Evolutionary conservation across 2,888 invertebrate genomes (phyloP).

Genomic region (Drosophila flavopinicola): DNA sequence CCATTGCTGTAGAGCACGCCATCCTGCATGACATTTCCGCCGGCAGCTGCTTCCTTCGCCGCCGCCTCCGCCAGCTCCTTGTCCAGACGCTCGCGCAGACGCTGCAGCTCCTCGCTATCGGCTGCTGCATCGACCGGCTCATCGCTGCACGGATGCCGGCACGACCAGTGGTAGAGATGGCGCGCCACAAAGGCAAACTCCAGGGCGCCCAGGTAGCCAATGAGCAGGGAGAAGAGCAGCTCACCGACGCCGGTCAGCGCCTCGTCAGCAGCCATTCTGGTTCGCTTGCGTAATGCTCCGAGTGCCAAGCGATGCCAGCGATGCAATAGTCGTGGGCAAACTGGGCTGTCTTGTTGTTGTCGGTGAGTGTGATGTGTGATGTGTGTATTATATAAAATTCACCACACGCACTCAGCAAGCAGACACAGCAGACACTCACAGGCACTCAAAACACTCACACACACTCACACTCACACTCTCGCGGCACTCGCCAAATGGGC

Average conservation of each 20-base stretch:
- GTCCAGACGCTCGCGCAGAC: constrained; percentile 78
- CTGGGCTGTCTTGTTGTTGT: constrained; percentile 11
- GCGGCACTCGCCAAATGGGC: constrained; percentile 33
- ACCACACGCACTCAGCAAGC: constrained; percentile 71
- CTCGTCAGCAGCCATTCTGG: constrained; percentile 68
- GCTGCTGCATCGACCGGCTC: constrained; percentile 42
- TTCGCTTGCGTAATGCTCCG: constrained; percentile 69
- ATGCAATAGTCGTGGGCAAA: constrained; percentile 38
- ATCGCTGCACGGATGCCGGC: constrained; percentile 64
- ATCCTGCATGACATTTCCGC: constrained; percentile 82
- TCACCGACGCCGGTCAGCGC: constrained; percentile 87
- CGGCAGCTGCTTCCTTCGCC: constrained; percentile 62
- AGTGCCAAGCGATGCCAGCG: constrained; percentile 31
- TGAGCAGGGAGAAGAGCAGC: constrained; percentile 89
- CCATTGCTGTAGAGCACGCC: constrained; percentile 83
- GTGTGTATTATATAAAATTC: constrained; percentile 57
- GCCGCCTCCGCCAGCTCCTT: constrained; percentile 68
- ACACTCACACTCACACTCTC: constrained; percentile 30
- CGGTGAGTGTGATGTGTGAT: constrained; percentile 5
- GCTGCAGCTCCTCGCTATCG: constrained; percentile 69
- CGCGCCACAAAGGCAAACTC: constrained; percentile 85
- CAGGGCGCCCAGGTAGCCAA: constrained; percentile 90
- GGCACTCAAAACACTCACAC: constrained; percentile 35
- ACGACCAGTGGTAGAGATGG: constrained; percentile 83
- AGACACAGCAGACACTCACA: constrained; percentile 19